Conservation (phyloP, 1,140 invertebrate species). For the Schlechtendalia chinensis region DNA sequence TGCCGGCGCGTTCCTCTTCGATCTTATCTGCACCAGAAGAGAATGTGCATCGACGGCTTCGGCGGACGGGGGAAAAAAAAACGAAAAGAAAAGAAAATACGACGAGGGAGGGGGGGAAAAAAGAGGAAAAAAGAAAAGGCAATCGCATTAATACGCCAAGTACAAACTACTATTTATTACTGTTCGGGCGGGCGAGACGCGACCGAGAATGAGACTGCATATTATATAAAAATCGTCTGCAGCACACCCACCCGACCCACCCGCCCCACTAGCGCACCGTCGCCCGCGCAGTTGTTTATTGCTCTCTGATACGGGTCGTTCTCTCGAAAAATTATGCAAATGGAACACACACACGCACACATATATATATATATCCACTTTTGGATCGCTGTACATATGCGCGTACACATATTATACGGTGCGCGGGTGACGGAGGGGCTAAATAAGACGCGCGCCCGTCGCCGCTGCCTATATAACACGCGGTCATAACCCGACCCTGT, state of each 20-base stretch:
- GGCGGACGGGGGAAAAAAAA: background rate
- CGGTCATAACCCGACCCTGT: background rate
- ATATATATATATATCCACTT: no score
- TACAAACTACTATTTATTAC: constrained; percentile 50
- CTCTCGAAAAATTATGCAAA: constrained; percentile 42
- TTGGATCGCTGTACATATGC: background rate
- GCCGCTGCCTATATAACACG: background rate
- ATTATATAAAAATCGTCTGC: constrained; percentile 48
- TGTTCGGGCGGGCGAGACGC: constrained; percentile 31
- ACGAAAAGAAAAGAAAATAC: no score
- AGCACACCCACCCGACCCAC: background rate
- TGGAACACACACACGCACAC: no score
- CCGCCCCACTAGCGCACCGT: no score
- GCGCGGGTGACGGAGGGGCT: background rate
- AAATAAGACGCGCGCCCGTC: background rate
- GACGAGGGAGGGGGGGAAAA: no score
- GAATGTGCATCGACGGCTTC: constrained; percentile 23
- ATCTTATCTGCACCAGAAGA: constrained; percentile 27
- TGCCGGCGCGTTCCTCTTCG: constrained; percentile 30
- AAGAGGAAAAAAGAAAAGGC: constrained; percentile 13
- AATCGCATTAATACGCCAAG: constrained; percentile 50
- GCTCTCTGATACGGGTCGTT: constrained; percentile 30
- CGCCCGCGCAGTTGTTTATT: constrained; percentile 36
- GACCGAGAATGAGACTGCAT: constrained; percentile 33
- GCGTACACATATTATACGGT: background rate